A percentile compares a stretch with the other conserved stretches of the same genome.
Evolutionary conservation across 1,140 invertebrate species (phyloP).

Genomic region (Sipha flava): DNA sequence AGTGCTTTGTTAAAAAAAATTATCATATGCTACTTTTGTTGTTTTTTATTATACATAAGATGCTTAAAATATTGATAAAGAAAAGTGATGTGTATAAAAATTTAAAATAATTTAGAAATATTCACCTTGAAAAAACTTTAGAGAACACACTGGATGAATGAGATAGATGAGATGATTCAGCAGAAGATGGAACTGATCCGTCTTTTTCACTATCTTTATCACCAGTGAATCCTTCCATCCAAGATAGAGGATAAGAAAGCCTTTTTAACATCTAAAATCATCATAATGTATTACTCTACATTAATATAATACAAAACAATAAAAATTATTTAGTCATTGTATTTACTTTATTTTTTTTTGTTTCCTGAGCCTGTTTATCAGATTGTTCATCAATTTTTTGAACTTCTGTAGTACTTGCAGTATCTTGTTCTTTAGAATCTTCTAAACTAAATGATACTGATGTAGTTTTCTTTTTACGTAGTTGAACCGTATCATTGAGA

Average conservation of each 20-base stretch:
- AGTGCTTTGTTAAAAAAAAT: constrained; percentile 15
- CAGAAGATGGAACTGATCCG: constrained; percentile 44
- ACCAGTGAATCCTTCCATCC: constrained; percentile 69
- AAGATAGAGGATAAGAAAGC: constrained; percentile 81
- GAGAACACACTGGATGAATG: constrained; percentile 71
- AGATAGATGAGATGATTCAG: constrained; percentile 51
- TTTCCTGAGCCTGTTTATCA: constrained; percentile 49
- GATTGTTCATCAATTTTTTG: constrained; percentile 44
- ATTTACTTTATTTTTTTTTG: constrained; percentile 48
- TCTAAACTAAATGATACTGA: constrained; percentile 62
- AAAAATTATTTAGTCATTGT: too few species aligned
- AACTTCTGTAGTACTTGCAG: neutral
- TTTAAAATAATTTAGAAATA: constrained; percentile 12
- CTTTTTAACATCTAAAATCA: constrained; percentile 77
- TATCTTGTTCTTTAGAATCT: constrained; percentile 46
- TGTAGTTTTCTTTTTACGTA: constrained; percentile 56
- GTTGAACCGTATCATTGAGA: constrained; percentile 45
- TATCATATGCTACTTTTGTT: neutral
- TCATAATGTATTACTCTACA: too few species aligned
- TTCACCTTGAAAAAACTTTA: constrained; percentile 80
- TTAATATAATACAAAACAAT: too few species aligned
- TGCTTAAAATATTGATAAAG: constrained; percentile 2
- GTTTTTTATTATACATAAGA: neutral
- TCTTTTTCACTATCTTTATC: constrained; percentile 47
- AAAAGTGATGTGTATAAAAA: neutral